Conservation (phyloP, 1,140 invertebrate species). For the Drosophila repleta region DNA sequence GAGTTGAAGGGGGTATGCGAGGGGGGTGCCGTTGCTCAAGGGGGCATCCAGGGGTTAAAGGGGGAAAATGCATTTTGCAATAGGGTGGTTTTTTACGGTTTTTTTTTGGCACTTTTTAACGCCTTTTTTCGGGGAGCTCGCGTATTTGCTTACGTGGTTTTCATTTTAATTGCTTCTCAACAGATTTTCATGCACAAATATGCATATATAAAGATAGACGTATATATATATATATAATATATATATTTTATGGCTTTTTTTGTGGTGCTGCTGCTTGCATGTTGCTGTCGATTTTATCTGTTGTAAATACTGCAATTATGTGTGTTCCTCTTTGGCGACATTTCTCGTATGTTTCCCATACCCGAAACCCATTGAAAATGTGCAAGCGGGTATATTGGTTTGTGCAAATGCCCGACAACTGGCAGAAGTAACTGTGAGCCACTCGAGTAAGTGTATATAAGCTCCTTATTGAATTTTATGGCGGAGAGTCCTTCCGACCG, state of each 20-base stretch:
- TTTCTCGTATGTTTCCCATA: conserved; percentile 38
- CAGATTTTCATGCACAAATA: conserved; percentile 32
- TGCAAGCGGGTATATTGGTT: no score
- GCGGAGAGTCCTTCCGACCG: no score
- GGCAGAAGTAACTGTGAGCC: no score
- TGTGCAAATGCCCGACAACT: no score
- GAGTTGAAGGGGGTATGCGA: neutral
- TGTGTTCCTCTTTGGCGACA: conserved; percentile 76
- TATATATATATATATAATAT: conserved; percentile 20
- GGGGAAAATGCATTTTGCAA: conserved; percentile 67
- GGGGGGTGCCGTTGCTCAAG: neutral
- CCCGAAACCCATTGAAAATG: no score
- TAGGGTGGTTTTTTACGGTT: conserved; percentile 73
- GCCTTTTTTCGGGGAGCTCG: conserved; percentile 57
- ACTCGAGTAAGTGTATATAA: no score
- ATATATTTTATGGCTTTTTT: conserved; percentile 21
- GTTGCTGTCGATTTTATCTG: conserved; percentile 80
- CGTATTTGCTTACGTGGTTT: conserved; percentile 79
- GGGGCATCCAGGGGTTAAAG: neutral
- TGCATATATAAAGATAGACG: conserved; percentile 5
- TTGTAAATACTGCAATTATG: conserved; percentile 83
- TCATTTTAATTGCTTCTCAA: conserved; percentile 81
- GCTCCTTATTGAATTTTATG: no score
- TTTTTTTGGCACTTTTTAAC: conserved; percentile 50
- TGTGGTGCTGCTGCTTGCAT: conserved; percentile 52